Percentiles rank a stretch among this genome's conserved stretches.
phyloP scores from a whole-genome alignment of 1,140 invertebrate genomes.

The Lepidurus packardi region DNA sequence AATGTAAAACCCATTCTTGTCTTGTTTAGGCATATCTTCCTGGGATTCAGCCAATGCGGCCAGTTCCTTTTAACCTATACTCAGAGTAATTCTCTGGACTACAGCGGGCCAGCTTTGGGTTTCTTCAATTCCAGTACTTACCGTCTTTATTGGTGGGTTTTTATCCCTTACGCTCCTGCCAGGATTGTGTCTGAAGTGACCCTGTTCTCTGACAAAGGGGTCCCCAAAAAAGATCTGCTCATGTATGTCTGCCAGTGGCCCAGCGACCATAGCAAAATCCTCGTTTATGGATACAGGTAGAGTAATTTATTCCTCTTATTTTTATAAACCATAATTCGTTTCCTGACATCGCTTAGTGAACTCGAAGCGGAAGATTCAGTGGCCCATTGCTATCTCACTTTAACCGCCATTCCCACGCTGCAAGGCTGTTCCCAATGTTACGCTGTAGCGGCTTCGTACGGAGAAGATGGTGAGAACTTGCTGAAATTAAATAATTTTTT shows the following conservation, averaged over 20 bases:
- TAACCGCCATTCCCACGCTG: slow-evolving; percentile 54
- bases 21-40: slow-evolving; percentile 67
- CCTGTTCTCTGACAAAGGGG: slow-evolving; percentile 60
- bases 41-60: slow-evolving; percentile 88
- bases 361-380: slow-evolving; percentile 46
- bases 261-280: slow-evolving; percentile 55
- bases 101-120: slow-evolving; percentile 28
- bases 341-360: slow-evolving; percentile 39
- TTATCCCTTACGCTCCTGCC: slow-evolving; percentile 55
- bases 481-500: slow-evolving; percentile 23
- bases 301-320: slow-evolving; percentile 34
- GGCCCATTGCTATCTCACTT: slow-evolving; percentile 48
- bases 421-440: slow-evolving; percentile 56
- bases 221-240: slow-evolving; percentile 50
- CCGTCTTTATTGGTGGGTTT: slow-evolving; percentile 64
- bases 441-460: slow-evolving; percentile 53
- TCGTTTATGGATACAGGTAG: slow-evolving; percentile 63
- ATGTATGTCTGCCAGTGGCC: slow-evolving; percentile 66
- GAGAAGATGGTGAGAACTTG: slow-evolving; percentile 51
- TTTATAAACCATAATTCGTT: slow-evolving; percentile 14
- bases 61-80: slow-evolving; percentile 86
- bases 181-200: slow-evolving; percentile 60
- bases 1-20: slow-evolving; percentile 31
- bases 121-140: slow-evolving; percentile 49
- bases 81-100: slow-evolving; percentile 42